These are phyloP conservation scores for Aplodontia rufa DNA, from an alignment of 2,113 vertebrate species.

Conservation along the genomic window DNA sequence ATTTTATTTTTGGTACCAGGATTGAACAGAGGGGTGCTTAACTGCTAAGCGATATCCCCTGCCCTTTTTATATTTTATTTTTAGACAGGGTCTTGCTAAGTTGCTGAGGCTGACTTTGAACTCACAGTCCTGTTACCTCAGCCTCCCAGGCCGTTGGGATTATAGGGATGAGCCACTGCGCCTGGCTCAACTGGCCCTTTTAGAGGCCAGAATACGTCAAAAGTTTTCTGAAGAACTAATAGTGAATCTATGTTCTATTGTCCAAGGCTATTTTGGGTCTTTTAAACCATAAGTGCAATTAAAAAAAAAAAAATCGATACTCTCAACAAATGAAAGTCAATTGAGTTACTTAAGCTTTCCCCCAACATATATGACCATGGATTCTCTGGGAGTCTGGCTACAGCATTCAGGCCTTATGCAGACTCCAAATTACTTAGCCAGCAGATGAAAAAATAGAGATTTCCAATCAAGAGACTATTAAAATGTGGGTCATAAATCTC, in stretches of 20 bases:
- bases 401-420: constrained; percentile 13
- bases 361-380: background rate
- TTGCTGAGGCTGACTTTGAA: no score
- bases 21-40: no score
- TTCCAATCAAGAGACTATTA: constrained; percentile 55
- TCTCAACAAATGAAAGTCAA: constrained; percentile 60
- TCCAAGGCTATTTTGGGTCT: constrained; percentile 47
- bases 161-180: no score
- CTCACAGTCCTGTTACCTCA: no score
- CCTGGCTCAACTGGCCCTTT: constrained; percentile 13
- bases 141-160: no score
- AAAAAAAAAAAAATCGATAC: constrained; percentile 64
- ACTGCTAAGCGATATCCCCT: no score
- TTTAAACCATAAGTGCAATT: constrained; percentile 61
- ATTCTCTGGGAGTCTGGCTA: constrained; percentile 47
- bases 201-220: constrained; percentile 19
- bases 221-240: constrained; percentile 40
- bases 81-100: no score
- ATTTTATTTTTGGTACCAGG: no score
- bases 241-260: background rate
- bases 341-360: constrained; percentile 49
- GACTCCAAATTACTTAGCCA: constrained; percentile 60
- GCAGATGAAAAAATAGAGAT: constrained; percentile 24
- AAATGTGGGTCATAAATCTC: constrained; percentile 52
- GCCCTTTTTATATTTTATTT: no score